These are phyloP conservation scores for Clarias platycephalus DNA, from an alignment of 2,797 vertebrate species.

Conservation along the genomic window DNA sequence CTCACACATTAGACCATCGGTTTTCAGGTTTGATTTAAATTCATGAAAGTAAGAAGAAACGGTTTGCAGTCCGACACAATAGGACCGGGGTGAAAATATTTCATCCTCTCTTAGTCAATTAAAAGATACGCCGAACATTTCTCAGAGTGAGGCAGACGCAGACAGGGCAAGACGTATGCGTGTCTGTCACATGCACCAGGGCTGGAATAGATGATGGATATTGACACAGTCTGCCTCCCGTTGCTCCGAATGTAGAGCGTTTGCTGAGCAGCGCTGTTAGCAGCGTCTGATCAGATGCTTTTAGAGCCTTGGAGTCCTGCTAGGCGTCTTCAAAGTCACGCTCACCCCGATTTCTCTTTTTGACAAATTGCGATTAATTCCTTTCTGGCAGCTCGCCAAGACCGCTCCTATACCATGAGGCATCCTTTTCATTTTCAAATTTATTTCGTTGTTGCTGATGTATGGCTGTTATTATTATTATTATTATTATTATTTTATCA, in stretches of 20 bases:
- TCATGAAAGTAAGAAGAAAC: background rate
- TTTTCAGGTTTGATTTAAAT: background rate
- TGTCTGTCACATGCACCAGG: background rate
- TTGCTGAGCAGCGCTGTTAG: background rate
- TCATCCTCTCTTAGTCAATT: constrained; percentile 1
- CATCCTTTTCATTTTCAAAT: constrained; percentile 20
- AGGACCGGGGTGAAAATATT: background rate
- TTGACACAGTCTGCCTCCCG: constrained; percentile 14
- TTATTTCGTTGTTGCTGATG: constrained; percentile 18
- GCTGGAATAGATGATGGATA: constrained; percentile 27
- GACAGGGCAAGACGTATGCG: background rate
- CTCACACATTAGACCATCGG: background rate
- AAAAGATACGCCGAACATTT: constrained; percentile 10
- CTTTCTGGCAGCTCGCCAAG: constrained; percentile 31
- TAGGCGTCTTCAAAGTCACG: constrained; percentile 44
- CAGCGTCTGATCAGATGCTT: constrained; percentile 23
- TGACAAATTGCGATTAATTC: constrained; percentile 50
- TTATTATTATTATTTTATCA: constrained; percentile 36
- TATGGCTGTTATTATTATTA: constrained; percentile 19
- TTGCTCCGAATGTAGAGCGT: constrained; percentile 10
- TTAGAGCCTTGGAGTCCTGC: constrained; percentile 26
- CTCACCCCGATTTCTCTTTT: constrained; percentile 34
- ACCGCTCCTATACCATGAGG: constrained; percentile 13
- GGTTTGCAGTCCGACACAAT: background rate
- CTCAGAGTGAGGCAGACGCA: background rate